These are phyloP conservation scores for Scaptomyza caliginosa DNA, from an alignment of 2,888 invertebrate genomes.

Conservation along the genomic window DNA sequence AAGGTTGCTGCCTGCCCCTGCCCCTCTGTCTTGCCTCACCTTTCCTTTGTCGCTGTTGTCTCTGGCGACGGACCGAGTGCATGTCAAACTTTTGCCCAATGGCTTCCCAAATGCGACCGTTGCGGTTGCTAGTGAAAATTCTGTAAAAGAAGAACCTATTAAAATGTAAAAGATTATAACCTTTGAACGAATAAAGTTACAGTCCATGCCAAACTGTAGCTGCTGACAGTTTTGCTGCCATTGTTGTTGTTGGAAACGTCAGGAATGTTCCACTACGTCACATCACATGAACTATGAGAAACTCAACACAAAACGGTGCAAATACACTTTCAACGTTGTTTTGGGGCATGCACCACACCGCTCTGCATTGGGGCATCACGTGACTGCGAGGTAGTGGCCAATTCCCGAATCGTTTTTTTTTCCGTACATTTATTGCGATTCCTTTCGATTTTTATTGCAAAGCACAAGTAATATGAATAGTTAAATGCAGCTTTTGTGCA, in stretches of 20 bases:
- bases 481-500: constrained; percentile 2
- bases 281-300: constrained; percentile 81
- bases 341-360: too few species aligned
- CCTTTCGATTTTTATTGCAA: neutral
- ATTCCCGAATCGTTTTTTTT: constrained; percentile 71
- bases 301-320: constrained; percentile 30
- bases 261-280: constrained; percentile 84
- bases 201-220: neutral
- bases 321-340: neutral
- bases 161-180: neutral
- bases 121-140: too few species aligned
- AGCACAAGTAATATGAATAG: neutral
- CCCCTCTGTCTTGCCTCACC: neutral
- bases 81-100: constrained; percentile 50
- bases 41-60: constrained; percentile 9
- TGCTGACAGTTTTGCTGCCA: neutral
- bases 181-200: too few species aligned
- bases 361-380: constrained; percentile 70
- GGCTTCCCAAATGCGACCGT: neutral
- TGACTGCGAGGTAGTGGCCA: constrained; percentile 83
- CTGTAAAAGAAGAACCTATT: too few species aligned
- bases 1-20: constrained; percentile 22
- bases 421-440: neutral
- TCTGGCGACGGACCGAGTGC: constrained; percentile 21
- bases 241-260: constrained; percentile 64